Percentiles rank a stretch among this genome's conserved stretches.
phyloP scores from a whole-genome alignment of 2,888 invertebrate species.

The Chrysodeixis includens region DNA sequence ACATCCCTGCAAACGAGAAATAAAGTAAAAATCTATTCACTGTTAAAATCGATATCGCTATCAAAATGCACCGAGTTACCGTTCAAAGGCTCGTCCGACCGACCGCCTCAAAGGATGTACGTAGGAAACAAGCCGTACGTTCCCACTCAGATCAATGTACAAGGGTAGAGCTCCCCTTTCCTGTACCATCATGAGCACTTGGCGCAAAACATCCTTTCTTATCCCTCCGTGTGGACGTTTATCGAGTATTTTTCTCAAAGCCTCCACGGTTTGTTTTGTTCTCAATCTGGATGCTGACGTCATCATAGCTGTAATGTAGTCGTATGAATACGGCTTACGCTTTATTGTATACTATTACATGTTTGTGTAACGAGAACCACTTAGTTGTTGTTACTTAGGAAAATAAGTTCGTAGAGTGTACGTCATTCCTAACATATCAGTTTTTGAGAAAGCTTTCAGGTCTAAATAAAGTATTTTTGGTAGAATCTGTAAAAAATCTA shows the following conservation, averaged over 20 bases:
- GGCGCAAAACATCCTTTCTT: constrained; percentile 71
- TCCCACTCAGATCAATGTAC: constrained; percentile 80
- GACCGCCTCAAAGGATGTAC: constrained; percentile 80
- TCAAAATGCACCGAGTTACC: constrained; percentile 79
- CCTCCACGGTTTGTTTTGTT: constrained; percentile 28
- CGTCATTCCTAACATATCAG: background rate
- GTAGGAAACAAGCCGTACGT: constrained; percentile 76
- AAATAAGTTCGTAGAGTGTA: background rate
- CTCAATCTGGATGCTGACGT: constrained; percentile 13
- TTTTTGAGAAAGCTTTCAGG: background rate
- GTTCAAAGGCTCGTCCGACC: constrained; percentile 77
- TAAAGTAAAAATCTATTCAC: constrained; percentile 81
- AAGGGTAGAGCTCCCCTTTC: constrained; percentile 68
- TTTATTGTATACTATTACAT: background rate
- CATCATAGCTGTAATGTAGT: background rate
- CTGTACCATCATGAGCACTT: constrained; percentile 67
- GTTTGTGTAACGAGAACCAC: background rate
- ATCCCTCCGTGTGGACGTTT: constrained; percentile 62
- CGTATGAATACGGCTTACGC: background rate
- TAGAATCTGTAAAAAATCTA: too few relatives aligned
- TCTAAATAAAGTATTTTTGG: too few relatives aligned
- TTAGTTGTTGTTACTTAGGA: background rate
- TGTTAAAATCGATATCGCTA: constrained; percentile 82
- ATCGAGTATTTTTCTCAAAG: constrained; percentile 51
- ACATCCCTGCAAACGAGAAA: constrained; percentile 55